Percentiles rank a stretch among this genome's conserved stretches.
phyloP scores from a whole-genome alignment of 2,888 invertebrate genomes.

The Rambutsinella grinnellia region DNA sequence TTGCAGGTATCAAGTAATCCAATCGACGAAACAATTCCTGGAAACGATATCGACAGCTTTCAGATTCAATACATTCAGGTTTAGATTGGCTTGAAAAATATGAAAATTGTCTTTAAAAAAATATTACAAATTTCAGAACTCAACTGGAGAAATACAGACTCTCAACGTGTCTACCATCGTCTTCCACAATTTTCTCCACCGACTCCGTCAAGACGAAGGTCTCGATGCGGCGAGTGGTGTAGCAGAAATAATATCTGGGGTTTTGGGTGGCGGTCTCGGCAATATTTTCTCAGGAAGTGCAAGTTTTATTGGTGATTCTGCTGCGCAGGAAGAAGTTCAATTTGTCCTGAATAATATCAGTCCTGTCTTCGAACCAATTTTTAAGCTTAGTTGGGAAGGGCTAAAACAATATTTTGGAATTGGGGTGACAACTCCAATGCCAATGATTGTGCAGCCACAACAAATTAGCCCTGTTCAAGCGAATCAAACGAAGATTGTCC shows the following conservation, averaged over 20 bases:
- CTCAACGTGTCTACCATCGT: not conserved
- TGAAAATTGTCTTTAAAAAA: too few relatives aligned
- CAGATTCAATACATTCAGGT: too few relatives aligned
- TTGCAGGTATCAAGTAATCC: too few relatives aligned
- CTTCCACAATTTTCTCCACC: not conserved
- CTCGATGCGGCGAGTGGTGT: conserved; percentile 17
- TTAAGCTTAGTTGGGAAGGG: conserved; percentile 32
- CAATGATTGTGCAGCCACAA: not conserved
- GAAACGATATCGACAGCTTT: too few relatives aligned
- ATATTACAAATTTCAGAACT: conserved; percentile 8
- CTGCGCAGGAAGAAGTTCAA: conserved; percentile 5
- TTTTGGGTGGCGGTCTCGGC: conserved; percentile 31
- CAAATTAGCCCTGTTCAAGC: not conserved
- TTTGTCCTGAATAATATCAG: conserved; percentile 33
- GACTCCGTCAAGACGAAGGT: conserved; percentile 29
- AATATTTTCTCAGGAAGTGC: conserved; percentile 27
- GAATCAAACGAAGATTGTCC: not conserved
- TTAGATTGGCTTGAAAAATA: too few relatives aligned
- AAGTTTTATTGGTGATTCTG: conserved; percentile 4
- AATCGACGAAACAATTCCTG: too few relatives aligned
- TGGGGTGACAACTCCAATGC: conserved; percentile 7
- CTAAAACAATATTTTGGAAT: conserved; percentile 28
- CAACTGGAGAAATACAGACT: not conserved
- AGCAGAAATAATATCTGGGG: conserved; percentile 23
- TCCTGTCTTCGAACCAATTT: conserved; percentile 16